A percentile compares a stretch with the other conserved stretches of the same genome.
Conservation (phyloP, 2,113 vertebrate genomes). For the Marmota flaviventris region DNA sequence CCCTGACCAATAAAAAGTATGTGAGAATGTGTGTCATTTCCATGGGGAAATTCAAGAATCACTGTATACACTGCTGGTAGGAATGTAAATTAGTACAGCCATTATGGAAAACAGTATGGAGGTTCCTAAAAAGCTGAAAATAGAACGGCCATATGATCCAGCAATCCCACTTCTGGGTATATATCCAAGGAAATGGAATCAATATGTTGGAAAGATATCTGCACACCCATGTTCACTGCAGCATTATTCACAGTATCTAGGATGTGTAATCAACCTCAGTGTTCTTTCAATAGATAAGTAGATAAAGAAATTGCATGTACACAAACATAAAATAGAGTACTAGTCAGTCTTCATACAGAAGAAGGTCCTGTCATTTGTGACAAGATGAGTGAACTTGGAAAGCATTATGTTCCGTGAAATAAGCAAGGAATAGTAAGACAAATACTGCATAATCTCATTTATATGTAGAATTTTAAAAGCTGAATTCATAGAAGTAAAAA, state of each 20-base stretch:
- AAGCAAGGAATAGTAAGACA: not conserved
- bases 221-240: not conserved
- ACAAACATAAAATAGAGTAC: not conserved
- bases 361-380: not conserved
- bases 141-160: conserved; percentile 15
- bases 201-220: not conserved
- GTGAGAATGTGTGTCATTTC: not conserved
- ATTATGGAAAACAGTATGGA: conserved; percentile 58
- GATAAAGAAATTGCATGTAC: not conserved
- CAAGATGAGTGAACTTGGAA: not conserved
- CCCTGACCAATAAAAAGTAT: conserved; percentile 4
- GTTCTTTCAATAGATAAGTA: not conserved
- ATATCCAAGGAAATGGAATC: conserved; percentile 34
- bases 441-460: not conserved
- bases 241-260: not conserved
- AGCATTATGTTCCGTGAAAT: not conserved
- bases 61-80: not conserved
- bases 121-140: conserved; percentile 41
- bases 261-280: not conserved
- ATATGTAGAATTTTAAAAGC: not conserved
- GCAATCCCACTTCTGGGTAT: conserved; percentile 2
- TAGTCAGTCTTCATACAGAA: not conserved
- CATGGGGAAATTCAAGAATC: not conserved
- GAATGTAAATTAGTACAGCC: conserved; percentile 49
- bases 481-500: not conserved